A percentile compares a stretch with the other conserved stretches of the same genome.
Evolutionary conservation across 2,888 invertebrate species (phyloP).

Genomic region (Drosophila nigritarsus): DNA sequence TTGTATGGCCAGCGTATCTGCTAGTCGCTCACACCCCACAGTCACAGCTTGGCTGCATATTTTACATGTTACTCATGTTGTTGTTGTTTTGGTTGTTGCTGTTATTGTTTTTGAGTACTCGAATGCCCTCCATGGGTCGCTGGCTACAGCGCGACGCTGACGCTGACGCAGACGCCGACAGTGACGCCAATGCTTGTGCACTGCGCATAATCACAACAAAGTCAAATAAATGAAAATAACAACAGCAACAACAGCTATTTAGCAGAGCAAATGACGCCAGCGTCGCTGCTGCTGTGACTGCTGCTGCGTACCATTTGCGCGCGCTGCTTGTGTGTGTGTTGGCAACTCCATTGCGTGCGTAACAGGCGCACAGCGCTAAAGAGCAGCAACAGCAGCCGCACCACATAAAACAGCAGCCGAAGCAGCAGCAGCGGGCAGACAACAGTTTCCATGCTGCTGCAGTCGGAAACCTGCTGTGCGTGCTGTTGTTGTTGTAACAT

Average conservation of each 20-base stretch:
- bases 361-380: conserved; percentile 71
- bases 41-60: conserved; percentile 20
- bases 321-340: conserved; percentile 65
- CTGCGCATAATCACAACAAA: conserved; percentile 80
- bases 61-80: conserved; percentile 43
- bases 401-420: conserved; percentile 17
- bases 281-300: conserved; percentile 11
- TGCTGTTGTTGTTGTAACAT: conserved; percentile 27
- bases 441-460: conserved; percentile 46
- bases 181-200: conserved; percentile 55
- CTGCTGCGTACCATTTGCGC: conserved; percentile 21
- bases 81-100: conserved; percentile 42
- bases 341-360: conserved; percentile 73
- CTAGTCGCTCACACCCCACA: not conserved
- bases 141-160: conserved; percentile 58
- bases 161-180: conserved; percentile 22
- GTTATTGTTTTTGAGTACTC: conserved; percentile 56
- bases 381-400: conserved; percentile 31
- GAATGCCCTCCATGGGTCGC: conserved; percentile 79
- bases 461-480: conserved; percentile 47
- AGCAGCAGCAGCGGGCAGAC: conserved; percentile 11
- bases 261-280: conserved; percentile 33
- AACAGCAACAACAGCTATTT: conserved; percentile 34
- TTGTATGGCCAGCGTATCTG: conserved; percentile 24
- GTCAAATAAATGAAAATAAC: conserved; percentile 71